Percentiles rank a stretch among this genome's conserved stretches.
These are phyloP conservation scores for Drosophila tristis DNA, from an alignment of 1,140 invertebrate genomes.

Conservation along the genomic window DNA sequence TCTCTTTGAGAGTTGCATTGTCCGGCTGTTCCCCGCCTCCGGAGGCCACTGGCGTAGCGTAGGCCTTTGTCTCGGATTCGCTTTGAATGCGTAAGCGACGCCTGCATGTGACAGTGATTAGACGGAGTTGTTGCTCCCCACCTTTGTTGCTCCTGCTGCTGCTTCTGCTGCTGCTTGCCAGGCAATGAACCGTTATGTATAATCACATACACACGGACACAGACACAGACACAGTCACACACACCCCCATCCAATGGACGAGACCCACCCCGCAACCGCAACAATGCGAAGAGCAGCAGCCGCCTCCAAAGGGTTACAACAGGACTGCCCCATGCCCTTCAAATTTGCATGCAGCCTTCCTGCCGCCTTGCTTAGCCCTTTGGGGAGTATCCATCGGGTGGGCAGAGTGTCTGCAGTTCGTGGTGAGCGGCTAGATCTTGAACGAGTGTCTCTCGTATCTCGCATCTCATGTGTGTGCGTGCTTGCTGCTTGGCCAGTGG, in stretches of 20 bases:
- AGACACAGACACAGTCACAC: slow-evolving; percentile 20
- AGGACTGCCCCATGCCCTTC: too few species aligned
- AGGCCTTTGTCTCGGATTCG: slow-evolving; percentile 62
- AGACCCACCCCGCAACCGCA: slow-evolving; percentile 11
- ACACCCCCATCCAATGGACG: background rate
- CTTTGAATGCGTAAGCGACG: slow-evolving; percentile 77
- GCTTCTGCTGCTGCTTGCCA: slow-evolving; percentile 25
- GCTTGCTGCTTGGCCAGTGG: slow-evolving; percentile 56
- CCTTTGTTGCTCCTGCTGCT: background rate
- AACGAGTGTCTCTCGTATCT: background rate
- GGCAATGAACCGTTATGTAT: slow-evolving; percentile 76
- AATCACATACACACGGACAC: slow-evolving; percentile 35
- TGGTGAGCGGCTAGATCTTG: too few species aligned
- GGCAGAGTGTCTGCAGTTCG: background rate
- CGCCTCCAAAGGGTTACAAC: too few species aligned
- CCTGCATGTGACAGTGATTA: slow-evolving; percentile 83
- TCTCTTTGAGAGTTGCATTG: slow-evolving; percentile 27
- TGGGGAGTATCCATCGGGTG: too few species aligned
- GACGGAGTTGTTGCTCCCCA: slow-evolving; percentile 60
- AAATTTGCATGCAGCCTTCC: too few species aligned
- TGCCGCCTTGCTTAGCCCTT: too few species aligned
- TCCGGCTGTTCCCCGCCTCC: slow-evolving; percentile 9
- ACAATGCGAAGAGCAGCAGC: slow-evolving; percentile 1
- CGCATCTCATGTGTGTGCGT: background rate
- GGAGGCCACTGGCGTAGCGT: background rate